A percentile compares a stretch with the other conserved stretches of the same genome.
Conservation (phyloP, 2,888 invertebrate species). For the Globia sparganii region DNA sequence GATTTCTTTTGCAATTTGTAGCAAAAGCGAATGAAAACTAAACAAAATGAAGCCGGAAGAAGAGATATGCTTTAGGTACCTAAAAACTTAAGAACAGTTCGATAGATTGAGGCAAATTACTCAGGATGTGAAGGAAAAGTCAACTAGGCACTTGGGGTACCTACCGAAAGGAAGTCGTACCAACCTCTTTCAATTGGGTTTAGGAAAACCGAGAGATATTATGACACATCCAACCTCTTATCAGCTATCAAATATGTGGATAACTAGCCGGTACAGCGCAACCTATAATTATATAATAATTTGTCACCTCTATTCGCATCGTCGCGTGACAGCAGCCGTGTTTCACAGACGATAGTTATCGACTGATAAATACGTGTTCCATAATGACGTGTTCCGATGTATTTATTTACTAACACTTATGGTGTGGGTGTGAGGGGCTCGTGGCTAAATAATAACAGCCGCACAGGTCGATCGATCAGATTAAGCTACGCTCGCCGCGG, state of each 20-base stretch:
- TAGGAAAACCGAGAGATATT: background rate
- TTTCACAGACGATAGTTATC: slow-evolving; percentile 49
- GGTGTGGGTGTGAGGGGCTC: too few relatives aligned
- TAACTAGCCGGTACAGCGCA: background rate
- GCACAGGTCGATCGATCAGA: too few relatives aligned
- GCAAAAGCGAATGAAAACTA: background rate
- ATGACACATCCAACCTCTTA: background rate
- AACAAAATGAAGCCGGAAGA: background rate
- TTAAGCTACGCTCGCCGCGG: too few relatives aligned
- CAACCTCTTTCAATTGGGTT: background rate
- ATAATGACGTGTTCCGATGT: slow-evolving; percentile 43
- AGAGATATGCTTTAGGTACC: background rate
- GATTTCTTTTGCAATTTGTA: background rate
- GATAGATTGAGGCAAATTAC: background rate
- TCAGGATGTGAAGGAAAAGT: background rate
- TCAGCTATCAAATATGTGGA: slow-evolving; percentile 17
- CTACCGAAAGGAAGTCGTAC: background rate
- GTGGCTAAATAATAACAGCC: too few relatives aligned
- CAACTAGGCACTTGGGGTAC: background rate
- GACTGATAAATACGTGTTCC: slow-evolving; percentile 27
- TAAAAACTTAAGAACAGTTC: background rate
- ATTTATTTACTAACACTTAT: slow-evolving; percentile 42
- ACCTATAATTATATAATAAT: slow-evolving; percentile 53
- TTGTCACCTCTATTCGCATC: slow-evolving; percentile 46
- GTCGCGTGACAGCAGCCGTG: slow-evolving; percentile 45